A percentile compares a stretch with the other conserved stretches of the same genome.
These are phyloP conservation scores for Paratrypauchen microcephalus DNA, from an alignment of 2,797 vertebrate species.

Conservation along the genomic window DNA sequence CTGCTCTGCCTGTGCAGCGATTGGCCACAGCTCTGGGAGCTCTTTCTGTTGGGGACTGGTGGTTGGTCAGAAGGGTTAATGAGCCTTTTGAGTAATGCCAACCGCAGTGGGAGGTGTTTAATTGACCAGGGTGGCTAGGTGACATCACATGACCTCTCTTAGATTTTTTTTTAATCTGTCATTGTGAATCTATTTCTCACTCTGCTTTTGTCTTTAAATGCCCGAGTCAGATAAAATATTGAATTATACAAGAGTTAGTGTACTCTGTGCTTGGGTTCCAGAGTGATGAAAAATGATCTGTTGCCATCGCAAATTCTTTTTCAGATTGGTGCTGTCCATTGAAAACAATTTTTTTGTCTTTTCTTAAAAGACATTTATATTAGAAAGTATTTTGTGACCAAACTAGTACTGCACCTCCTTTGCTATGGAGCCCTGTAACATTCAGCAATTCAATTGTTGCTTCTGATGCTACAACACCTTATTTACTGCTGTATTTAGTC, in stretches of 20 bases:
- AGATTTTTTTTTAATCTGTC: constrained; percentile 59
- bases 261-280: too few relatives aligned
- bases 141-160: constrained; percentile 73
- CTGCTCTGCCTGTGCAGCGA: constrained; percentile 66
- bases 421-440: background rate
- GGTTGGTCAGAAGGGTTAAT: constrained; percentile 85
- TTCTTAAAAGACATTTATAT: too few relatives aligned
- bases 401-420: background rate
- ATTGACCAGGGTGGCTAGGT: constrained; percentile 76
- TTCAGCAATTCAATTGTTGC: background rate
- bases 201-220: constrained; percentile 41
- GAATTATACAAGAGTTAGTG: background rate
- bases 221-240: background rate
- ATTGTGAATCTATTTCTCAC: constrained; percentile 66
- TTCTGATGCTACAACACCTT: background rate
- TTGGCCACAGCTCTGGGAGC: constrained; percentile 68
- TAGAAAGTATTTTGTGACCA: background rate
- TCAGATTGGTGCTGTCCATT: too few relatives aligned
- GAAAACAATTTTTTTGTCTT: too few relatives aligned
- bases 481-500: background rate
- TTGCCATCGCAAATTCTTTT: too few relatives aligned
- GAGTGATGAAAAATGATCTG: too few relatives aligned
- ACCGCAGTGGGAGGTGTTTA: constrained; percentile 83
- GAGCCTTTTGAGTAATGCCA: constrained; percentile 80
- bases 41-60: constrained; percentile 71